These are phyloP conservation scores for Drosophila nigromelanica DNA, from an alignment of 1,140 invertebrate species.

Conservation along the genomic window DNA sequence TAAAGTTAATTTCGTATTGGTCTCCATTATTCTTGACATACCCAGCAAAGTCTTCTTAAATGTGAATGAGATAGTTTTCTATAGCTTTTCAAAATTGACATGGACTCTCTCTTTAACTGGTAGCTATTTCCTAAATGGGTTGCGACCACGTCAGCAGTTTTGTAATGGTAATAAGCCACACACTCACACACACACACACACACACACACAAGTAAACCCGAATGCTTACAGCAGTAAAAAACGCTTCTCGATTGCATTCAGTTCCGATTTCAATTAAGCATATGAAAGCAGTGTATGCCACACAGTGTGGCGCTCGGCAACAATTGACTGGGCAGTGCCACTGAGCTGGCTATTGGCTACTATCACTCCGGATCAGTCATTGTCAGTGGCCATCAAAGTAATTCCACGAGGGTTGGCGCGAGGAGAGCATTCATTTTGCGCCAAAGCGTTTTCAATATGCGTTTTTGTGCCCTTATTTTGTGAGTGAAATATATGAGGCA, in stretches of 20 bases:
- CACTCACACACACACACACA: too few relatives aligned
- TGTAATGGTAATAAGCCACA: background rate
- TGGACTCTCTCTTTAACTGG: background rate
- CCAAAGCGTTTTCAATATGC: constrained; percentile 48
- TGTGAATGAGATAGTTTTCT: background rate
- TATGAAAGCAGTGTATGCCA: constrained; percentile 29
- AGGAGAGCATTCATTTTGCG: constrained; percentile 23
- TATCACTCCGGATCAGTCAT: constrained; percentile 16
- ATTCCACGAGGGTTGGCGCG: background rate
- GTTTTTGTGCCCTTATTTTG: constrained; percentile 22
- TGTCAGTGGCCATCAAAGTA: constrained; percentile 12
- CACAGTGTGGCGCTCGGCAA: constrained; percentile 43
- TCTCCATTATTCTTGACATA: background rate
- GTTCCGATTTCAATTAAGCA: constrained; percentile 52
- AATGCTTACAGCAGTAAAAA: background rate
- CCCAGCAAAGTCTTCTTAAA: too few relatives aligned
- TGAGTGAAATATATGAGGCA: constrained; percentile 2
- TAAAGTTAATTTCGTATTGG: background rate
- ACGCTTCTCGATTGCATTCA: constrained; percentile 23
- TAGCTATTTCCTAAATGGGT: constrained; percentile 12
- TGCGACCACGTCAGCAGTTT: constrained; percentile 10
- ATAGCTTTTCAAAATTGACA: background rate
- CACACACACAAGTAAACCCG: too few relatives aligned
- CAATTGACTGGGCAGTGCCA: constrained; percentile 53
- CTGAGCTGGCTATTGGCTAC: constrained; percentile 23